Evolutionary conservation across 2,797 vertebrate species (phyloP).

Genomic region (Halcyon leucocephala): DNA sequence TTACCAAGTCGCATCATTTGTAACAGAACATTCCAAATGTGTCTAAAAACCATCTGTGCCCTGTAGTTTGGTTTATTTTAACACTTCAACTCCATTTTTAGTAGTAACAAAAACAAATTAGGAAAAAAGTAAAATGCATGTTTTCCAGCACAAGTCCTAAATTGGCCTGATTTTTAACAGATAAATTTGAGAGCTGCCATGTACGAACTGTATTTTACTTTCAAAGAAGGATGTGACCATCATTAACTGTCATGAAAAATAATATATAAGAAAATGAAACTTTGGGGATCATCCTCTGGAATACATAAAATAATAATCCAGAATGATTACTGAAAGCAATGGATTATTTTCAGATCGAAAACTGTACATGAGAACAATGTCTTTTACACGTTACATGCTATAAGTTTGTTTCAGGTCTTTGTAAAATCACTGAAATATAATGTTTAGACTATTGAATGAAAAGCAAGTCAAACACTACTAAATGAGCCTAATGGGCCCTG

Average conservation of each 20-base stretch:
- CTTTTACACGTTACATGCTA: background rate
- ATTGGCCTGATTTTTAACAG: background rate
- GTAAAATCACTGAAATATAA: background rate
- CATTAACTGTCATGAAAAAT: background rate
- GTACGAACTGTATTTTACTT: background rate
- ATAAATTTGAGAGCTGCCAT: background rate
- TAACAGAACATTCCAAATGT: slow-evolving; percentile 37
- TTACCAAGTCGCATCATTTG: background rate
- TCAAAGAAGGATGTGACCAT: background rate
- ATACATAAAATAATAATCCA: background rate
- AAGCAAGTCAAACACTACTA: background rate
- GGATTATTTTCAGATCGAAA: background rate
- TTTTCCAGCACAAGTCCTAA: background rate
- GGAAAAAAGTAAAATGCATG: too few relatives aligned
- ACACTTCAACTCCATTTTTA: background rate
- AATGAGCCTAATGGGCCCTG: background rate
- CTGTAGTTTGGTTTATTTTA: background rate
- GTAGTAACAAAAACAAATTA: background rate
- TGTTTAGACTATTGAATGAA: background rate
- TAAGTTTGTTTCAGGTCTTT: background rate
- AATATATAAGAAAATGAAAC: background rate
- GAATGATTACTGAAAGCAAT: background rate
- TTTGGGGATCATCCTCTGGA: background rate
- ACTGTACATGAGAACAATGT: background rate
- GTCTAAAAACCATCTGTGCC: slow-evolving; percentile 12